A percentile compares a stretch with the other conserved stretches of the same genome.
Conservation (phyloP, 2,113 vertebrate genomes). For the Monarcha castaneiventris region DNA sequence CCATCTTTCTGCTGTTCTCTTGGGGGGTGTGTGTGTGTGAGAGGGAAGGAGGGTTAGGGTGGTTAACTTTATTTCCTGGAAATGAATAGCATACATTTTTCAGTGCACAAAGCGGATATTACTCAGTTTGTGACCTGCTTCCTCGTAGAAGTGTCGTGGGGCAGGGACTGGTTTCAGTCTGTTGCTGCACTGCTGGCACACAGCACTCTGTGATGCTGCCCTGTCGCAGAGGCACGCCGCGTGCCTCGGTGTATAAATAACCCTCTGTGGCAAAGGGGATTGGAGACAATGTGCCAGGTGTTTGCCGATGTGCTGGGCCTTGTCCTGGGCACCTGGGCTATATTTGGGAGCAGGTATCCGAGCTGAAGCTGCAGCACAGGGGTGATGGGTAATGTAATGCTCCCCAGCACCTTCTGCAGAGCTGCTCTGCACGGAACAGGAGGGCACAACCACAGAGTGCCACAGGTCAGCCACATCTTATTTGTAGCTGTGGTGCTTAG, state of each 20-base stretch:
- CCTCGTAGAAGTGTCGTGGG: background rate
- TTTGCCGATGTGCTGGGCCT: background rate
- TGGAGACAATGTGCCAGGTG: background rate
- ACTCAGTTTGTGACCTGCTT: slow-evolving; percentile 27
- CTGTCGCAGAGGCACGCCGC: background rate
- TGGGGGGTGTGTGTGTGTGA: background rate
- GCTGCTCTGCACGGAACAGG: rapidly evolving
- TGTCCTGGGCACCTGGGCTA: background rate
- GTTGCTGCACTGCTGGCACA: background rate
- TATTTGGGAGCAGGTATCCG: background rate
- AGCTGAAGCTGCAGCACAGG: background rate
- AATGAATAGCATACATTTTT: background rate
- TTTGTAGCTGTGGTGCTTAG: background rate
- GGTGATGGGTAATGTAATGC: background rate
- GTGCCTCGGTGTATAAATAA: background rate
- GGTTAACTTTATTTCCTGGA: slow-evolving; percentile 26
- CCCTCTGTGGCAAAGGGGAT: background rate
- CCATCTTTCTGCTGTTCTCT: background rate
- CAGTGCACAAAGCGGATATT: background rate
- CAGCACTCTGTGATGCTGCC: background rate
- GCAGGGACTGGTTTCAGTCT: background rate
- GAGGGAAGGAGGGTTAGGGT: background rate
- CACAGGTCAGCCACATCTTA: background rate
- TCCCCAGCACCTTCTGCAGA: background rate
- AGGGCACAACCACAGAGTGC: rapidly evolving